Evolutionary conservation across 1,140 invertebrate genomes (phyloP), one percentile per base, ranked within the genome.

Genomic region (Diachasma alloeum): DNA sequence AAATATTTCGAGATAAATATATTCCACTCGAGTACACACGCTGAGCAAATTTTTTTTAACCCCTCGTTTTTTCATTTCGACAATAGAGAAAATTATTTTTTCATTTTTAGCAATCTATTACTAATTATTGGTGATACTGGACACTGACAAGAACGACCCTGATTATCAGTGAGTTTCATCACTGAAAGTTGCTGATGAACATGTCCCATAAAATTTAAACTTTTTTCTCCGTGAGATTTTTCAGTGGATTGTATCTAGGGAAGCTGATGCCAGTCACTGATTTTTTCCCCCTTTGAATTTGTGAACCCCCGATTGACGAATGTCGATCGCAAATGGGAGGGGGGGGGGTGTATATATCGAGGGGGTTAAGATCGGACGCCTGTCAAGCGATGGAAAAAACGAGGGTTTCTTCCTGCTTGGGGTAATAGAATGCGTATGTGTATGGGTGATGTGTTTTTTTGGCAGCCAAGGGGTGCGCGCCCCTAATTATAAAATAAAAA

Each of bases 401-500:
- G 39, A 46, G 75, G 75, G 75, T 53, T 74, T 74, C 48, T 79
- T 79, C 53, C 70, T 69, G 36, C 15, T 17, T 22, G 68, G 68
- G 56, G 26, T 76, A 22, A 46, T 24, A 70, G 46, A 63, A 26
- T 69, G 63, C 53, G 63, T 42, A 56, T 37, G 72, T 66, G 37
- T 75, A 72, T 71, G 83, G 82, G 83, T 84, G 86, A 88, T 86
- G 87, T 88, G 82, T 89, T 88, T 88, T 88, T 88, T 83, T 83
- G 85, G 82, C 84, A 87, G 83, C 83, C 79, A 80, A 86, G 87
- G 86, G 87, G 86, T 86, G 84, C 82, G 83, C 87, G 84, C 84
- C 87, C 87, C 87, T 89, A 89, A 89, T 90, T 90, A 90, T 90
- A 90, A 90, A 90, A 89, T 90, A 90, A 89, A 90, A 87, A 90